Percentiles rank a stretch among this genome's conserved stretches.
Conservation (phyloP, 2,797 vertebrate genomes). For the Chelon labrosus region DNA sequence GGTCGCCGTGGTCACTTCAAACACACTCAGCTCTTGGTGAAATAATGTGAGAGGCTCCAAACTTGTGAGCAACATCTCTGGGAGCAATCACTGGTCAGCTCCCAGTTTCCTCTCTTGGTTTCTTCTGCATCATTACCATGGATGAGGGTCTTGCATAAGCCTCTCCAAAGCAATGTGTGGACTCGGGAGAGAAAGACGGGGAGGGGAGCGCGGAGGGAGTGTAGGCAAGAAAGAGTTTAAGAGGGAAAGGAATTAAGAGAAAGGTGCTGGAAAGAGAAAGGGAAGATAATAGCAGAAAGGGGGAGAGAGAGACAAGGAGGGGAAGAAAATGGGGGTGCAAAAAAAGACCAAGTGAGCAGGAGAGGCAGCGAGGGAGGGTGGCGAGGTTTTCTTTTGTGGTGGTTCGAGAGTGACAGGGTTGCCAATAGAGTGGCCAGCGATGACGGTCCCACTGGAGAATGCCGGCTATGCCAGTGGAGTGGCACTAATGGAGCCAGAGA, state of each 20-base stretch:
- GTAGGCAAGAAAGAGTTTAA: conserved; percentile 50
- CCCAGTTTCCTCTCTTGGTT: conserved; percentile 75
- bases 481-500: conserved; percentile 84
- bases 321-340: conserved; percentile 66
- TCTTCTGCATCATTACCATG: conserved; percentile 72
- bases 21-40: conserved; percentile 72
- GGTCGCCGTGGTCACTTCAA: conserved; percentile 72
- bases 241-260: conserved; percentile 64
- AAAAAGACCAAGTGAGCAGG: conserved; percentile 70
- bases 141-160: conserved; percentile 83
- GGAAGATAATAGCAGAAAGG: conserved; percentile 65
- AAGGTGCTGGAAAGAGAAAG: conserved; percentile 72
- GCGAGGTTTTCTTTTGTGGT: conserved; percentile 74
- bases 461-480: conserved; percentile 83
- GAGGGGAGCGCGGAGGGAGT: conserved; percentile 21
- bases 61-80: conserved; percentile 75
- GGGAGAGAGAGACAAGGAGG: conserved; percentile 57
- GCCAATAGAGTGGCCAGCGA: conserved; percentile 81
- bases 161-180: conserved; percentile 78
- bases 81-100: conserved; percentile 75
- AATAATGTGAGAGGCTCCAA: conserved; percentile 74
- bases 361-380: conserved; percentile 61
- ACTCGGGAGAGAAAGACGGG: conserved; percentile 44
- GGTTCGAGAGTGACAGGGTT: conserved; percentile 78
- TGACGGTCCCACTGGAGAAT: conserved; percentile 86